phyloP scores from a whole-genome alignment of 2,888 invertebrate genomes.

The Parnassius mnemosyne region DNA sequence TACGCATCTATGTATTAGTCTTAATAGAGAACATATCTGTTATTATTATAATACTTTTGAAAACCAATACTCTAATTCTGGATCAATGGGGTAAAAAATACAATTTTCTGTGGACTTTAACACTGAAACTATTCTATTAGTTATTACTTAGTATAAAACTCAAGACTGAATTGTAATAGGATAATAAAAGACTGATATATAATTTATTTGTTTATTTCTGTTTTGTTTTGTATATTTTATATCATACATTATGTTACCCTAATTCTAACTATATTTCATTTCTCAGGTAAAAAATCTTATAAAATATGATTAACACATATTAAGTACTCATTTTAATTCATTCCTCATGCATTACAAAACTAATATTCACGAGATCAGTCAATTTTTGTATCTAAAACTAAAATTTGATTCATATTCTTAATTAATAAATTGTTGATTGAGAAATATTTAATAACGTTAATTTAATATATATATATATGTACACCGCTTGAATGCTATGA shows the following conservation, averaged over 20 bases:
- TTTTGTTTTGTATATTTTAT: constrained; percentile 19
- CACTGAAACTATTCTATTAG: too few relatives aligned
- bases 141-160: too few relatives aligned
- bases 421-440: constrained; percentile 17
- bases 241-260: constrained; percentile 27
- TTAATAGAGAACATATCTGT: too few relatives aligned
- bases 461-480: constrained; percentile 4
- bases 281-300: constrained; percentile 31
- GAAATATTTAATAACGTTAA: constrained; percentile 9
- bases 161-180: background rate
- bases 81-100: too few relatives aligned
- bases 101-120: too few relatives aligned
- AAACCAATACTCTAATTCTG: too few relatives aligned
- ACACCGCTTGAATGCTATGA: constrained; percentile 53
- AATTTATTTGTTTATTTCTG: constrained; percentile 19
- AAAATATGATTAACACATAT: constrained; percentile 23
- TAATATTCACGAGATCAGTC: constrained; percentile 29
- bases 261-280: constrained; percentile 25
- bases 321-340: constrained; percentile 29
- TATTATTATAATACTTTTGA: too few relatives aligned
- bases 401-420: constrained; percentile 20
- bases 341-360: constrained; percentile 30
- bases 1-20: too few relatives aligned
- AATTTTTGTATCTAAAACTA: constrained; percentile 26
- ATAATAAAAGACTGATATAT: constrained; percentile 5